These are phyloP conservation scores for Ctenopoma kingsleyae DNA, from an alignment of 2,797 vertebrate genomes.

Conservation along the genomic window DNA sequence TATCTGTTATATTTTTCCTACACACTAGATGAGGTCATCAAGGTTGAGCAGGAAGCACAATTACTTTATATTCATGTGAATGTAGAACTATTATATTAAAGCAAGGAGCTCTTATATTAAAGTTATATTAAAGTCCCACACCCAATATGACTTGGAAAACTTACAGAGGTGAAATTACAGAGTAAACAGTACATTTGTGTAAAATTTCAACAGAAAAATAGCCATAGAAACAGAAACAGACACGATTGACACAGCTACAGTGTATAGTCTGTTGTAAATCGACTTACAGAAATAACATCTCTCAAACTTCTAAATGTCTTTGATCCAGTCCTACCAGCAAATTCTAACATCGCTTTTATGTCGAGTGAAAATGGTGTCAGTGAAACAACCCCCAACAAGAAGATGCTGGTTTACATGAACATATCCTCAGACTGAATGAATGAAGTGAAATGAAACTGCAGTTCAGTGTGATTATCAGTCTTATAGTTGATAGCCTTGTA, in stretches of 20 bases:
- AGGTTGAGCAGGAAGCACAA: conserved; percentile 17
- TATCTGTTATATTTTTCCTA: background rate
- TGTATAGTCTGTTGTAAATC: background rate
- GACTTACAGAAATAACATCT: background rate
- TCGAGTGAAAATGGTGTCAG: background rate
- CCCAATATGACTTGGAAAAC: too few relatives aligned
- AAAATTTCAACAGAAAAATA: background rate
- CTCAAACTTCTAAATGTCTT: background rate
- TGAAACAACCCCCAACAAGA: background rate
- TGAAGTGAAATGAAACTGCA: background rate
- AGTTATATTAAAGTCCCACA: too few relatives aligned
- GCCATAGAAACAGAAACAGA: background rate
- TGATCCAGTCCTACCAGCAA: too few relatives aligned
- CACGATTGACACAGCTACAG: background rate
- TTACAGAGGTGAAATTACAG: too few relatives aligned
- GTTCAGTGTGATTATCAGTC: background rate
- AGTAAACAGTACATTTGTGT: too few relatives aligned
- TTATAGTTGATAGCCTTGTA: background rate
- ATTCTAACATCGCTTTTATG: too few relatives aligned
- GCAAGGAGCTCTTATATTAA: too few relatives aligned
- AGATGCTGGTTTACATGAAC: background rate
- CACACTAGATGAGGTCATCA: background rate
- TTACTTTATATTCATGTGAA: conserved; percentile 23
- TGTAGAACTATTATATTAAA: conserved; percentile 1
- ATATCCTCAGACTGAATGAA: background rate